A percentile compares a stretch with the other conserved stretches of the same genome.
Conservation (phyloP, 2,113 vertebrate genomes). For the Labeo rohita region DNA sequence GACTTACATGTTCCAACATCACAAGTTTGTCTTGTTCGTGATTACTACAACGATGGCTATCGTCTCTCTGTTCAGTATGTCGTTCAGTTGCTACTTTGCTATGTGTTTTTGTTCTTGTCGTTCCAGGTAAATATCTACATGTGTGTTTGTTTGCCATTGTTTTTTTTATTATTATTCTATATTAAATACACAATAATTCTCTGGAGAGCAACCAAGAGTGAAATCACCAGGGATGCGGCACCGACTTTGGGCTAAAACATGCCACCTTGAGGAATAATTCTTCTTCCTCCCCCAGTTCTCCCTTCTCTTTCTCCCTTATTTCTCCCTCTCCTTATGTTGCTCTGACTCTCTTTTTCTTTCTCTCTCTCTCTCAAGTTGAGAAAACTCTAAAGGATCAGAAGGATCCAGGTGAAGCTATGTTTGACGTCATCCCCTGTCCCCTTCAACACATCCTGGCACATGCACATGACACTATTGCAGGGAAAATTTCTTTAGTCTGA, state of each 20-base stretch:
- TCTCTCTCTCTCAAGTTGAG: slow-evolving; percentile 88
- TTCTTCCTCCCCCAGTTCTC: slow-evolving; percentile 19
- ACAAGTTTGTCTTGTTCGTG: slow-evolving; percentile 78
- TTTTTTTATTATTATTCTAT: slow-evolving; percentile 67
- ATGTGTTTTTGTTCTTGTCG: slow-evolving; percentile 70
- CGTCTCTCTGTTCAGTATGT: slow-evolving; percentile 75
- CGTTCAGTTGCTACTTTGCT: slow-evolving; percentile 67
- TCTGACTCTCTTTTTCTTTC: slow-evolving; percentile 84
- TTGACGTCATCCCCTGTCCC: slow-evolving; percentile 82
- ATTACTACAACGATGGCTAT: slow-evolving; percentile 64
- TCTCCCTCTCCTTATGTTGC: slow-evolving; percentile 87
- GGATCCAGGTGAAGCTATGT: slow-evolving; percentile 99
- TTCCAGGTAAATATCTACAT: slow-evolving; percentile 76
- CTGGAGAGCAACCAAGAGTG: slow-evolving; percentile 58
- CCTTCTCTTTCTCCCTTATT: slow-evolving; percentile 38
- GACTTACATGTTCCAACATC: slow-evolving; percentile 50
- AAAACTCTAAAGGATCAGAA: slow-evolving; percentile 78
- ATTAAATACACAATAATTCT: slow-evolving; percentile 58
- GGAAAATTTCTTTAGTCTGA: slow-evolving; percentile 28
- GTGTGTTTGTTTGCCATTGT: slow-evolving; percentile 60
- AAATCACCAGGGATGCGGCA: slow-evolving; percentile 60
- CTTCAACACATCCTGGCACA: slow-evolving; percentile 71
- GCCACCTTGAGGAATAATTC: not conserved
- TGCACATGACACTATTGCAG: slow-evolving; percentile 50
- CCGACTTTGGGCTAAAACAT: slow-evolving; percentile 17